phyloP scores from a whole-genome alignment of 2,888 invertebrate species.

The Callosobruchus maculatus region DNA sequence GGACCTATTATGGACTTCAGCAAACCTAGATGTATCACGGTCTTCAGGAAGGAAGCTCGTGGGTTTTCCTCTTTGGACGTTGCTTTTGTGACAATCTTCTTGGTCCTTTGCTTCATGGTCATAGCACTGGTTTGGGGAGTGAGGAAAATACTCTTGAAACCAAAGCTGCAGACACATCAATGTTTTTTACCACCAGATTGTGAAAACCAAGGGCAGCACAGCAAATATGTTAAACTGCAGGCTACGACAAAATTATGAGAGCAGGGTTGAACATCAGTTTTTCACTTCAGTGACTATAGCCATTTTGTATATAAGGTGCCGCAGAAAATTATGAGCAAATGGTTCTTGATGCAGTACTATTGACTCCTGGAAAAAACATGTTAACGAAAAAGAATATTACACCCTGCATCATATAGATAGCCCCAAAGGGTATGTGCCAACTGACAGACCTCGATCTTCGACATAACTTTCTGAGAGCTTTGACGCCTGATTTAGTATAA shows the following conservation, averaged over 20 bases:
- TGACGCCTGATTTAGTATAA: constrained; percentile 74
- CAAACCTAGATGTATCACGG: constrained; percentile 59
- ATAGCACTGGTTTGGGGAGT: constrained; percentile 63
- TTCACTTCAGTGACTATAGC: too few relatives aligned
- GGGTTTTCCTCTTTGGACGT: constrained; percentile 48
- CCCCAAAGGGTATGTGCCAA: too few relatives aligned
- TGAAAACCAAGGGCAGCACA: constrained; percentile 62
- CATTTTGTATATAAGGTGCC: too few relatives aligned
- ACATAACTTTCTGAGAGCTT: constrained; percentile 73
- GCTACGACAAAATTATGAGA: constrained; percentile 73
- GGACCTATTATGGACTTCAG: constrained; percentile 43
- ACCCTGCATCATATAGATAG: too few relatives aligned
- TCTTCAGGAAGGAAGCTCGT: constrained; percentile 52
- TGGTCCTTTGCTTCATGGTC: constrained; percentile 56
- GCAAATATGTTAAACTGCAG: constrained; percentile 75
- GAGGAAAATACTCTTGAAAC: constrained; percentile 59
- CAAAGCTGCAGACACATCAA: constrained; percentile 55
- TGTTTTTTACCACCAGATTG: constrained; percentile 67
- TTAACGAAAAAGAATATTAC: too few relatives aligned
- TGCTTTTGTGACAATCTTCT: constrained; percentile 45
- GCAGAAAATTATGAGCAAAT: too few relatives aligned
- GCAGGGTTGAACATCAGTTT: neutral
- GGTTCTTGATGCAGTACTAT: too few relatives aligned
- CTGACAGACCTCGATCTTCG: constrained; percentile 70
- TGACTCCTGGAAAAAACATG: too few relatives aligned